Evolutionary conservation across 2,797 vertebrate genomes (phyloP), one percentile per base, ranked within the genome.

Genomic region (Babyrousa celebensis): DNA sequence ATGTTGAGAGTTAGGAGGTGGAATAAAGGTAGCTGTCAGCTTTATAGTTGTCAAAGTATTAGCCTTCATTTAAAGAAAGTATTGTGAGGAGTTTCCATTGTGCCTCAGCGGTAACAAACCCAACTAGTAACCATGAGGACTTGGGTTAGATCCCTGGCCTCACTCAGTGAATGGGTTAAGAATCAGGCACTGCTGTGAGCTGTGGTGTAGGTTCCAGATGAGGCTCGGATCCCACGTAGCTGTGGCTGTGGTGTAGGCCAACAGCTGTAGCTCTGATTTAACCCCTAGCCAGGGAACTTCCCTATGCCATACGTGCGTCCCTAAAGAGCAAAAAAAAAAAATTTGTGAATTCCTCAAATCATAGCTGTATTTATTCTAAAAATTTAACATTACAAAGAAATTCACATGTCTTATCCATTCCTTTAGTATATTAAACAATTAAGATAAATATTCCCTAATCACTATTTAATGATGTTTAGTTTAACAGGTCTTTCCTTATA

Each of bases 361-460:
- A 25, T 9, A 72, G 43, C 21, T 89, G 56, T 15, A 58, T 36
- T 84, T 83, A 75, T 63, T 89, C 29, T 18, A 11, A 36, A 71
- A 56, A 78, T 67, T 75, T 52, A 93, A 79, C 60, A 36, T 77
- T 78, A 91, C 14, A 72, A 62, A 86, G 78, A 72, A 60, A 3
- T 3, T 17, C 16, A 54, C 17, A 85, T 72, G 52, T 56, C 43
- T 25, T 62, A 20, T 17, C 36, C 36, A 74, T 74, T 72, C 18
- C 18, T 90, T 93, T 60, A 63, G 54, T 75, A 80, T n/a, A 87
- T 72, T 63, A 62, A 88, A 56, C 54, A 84, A 88, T 27, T 70
- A 95, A 85, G 91, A 89, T 48, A 72, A 90, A 60, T 89, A 90
- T 40, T 29, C 7, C 32, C 43, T 83, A 70, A 77, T 12, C 40